A percentile compares a stretch with the other conserved stretches of the same genome.
These are phyloP conservation scores for Cheilosia pagana DNA, from an alignment of 2,888 invertebrate genomes.

Conservation along the genomic window DNA sequence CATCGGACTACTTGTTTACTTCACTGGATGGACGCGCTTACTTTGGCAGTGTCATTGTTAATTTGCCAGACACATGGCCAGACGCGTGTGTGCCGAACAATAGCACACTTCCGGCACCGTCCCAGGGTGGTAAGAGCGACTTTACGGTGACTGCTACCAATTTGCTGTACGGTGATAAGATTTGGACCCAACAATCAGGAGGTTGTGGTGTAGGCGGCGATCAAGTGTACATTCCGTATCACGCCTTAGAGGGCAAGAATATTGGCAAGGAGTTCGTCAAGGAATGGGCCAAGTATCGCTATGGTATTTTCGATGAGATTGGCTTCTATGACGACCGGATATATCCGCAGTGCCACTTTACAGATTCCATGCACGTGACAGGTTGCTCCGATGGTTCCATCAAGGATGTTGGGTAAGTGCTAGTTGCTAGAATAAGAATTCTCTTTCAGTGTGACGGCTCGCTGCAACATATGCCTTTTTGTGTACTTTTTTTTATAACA, in stretches of 20 bases:
- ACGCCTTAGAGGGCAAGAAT: conserved; percentile 78
- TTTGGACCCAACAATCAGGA: conserved; percentile 87
- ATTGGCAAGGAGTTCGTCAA: conserved; percentile 84
- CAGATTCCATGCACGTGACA: conserved; percentile 81
- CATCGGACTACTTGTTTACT: conserved; percentile 85
- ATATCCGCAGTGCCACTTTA: conserved; percentile 85
- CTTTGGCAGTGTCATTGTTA: conserved; percentile 85
- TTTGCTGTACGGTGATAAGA: conserved; percentile 84
- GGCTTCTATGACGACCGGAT: conserved; percentile 86
- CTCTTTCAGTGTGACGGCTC: background rate
- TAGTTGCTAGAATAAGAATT: background rate
- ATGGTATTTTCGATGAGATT: conserved; percentile 88
- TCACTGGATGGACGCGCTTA: conserved; percentile 86
- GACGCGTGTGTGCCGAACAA: conserved; percentile 82
- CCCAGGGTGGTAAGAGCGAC: conserved; percentile 85
- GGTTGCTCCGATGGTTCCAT: conserved; percentile 85
- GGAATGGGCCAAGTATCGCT: conserved; percentile 88
- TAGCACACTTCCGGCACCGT: conserved; percentile 80
- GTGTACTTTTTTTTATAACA: conserved; percentile 5
- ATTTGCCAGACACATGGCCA: conserved; percentile 86
- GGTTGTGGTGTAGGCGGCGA: conserved; percentile 86
- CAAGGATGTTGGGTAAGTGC: conserved; percentile 84
- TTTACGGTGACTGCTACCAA: conserved; percentile 85
- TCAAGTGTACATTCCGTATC: conserved; percentile 85
- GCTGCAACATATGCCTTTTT: background rate